Conservation (phyloP, 2,888 invertebrate genomes). For the Xylota segnis region DNA sequence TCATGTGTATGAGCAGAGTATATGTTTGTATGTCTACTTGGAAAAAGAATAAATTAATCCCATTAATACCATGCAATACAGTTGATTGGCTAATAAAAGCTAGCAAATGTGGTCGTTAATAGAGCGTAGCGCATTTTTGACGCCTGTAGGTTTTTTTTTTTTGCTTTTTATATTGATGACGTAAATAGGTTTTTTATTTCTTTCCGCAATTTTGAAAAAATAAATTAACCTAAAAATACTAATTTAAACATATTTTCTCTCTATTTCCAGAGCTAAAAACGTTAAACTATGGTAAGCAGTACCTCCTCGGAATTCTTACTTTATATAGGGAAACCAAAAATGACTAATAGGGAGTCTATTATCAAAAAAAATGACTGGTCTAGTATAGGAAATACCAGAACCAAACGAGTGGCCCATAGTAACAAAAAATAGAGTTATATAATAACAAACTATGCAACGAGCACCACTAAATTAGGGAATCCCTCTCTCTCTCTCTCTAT, state of each 20-base stretch:
- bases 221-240: not conserved
- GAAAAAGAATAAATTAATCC: conserved; percentile 42
- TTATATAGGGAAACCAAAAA: not conserved
- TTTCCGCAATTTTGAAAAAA: conserved; percentile 4
- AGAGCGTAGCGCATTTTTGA: conserved; percentile 29
- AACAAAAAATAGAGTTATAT: too few relatives aligned
- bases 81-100: conserved; percentile 59
- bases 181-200: conserved; percentile 43
- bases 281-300: conserved; percentile 66
- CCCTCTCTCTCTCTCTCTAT: too few relatives aligned
- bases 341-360: too few relatives aligned
- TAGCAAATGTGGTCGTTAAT: conserved; percentile 59
- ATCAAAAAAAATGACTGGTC: too few relatives aligned
- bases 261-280: conserved; percentile 61
- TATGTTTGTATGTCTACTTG: too few relatives aligned
- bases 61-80: conserved; percentile 47
- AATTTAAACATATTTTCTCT: conserved; percentile 17
- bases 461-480: too few relatives aligned
- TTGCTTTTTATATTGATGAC: conserved; percentile 24
- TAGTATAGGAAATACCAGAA: too few relatives aligned
- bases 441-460: too few relatives aligned
- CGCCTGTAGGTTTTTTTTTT: conserved; percentile 37
- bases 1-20: too few relatives aligned
- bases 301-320: not conserved
- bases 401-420: too few relatives aligned